phyloP scores from a whole-genome alignment of 92 coral and sea anemone species.

The Anthopleura xanthogrammica region DNA sequence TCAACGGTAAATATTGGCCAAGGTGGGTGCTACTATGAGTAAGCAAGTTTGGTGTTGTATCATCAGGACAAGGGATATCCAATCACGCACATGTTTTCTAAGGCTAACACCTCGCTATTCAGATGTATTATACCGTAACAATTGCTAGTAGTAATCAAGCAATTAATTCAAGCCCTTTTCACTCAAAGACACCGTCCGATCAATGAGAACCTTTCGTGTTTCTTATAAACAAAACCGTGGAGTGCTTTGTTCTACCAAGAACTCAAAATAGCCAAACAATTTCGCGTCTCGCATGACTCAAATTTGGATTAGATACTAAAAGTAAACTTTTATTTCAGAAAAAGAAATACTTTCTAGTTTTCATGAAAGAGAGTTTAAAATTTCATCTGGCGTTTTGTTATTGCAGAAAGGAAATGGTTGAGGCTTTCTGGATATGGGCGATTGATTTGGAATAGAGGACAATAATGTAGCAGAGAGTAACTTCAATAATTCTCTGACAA shows the following conservation, averaged over 20 bases:
- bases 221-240: constrained; percentile 20
- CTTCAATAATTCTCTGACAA: constrained; percentile 53
- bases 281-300: constrained; percentile 6
- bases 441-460: constrained; percentile 29
- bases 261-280: constrained; percentile 21
- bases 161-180: constrained; percentile 22
- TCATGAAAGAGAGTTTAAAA: background rate
- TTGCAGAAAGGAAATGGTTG: constrained; percentile 16
- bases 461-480: constrained; percentile 3
- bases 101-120: constrained; percentile 10
- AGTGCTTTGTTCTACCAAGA: constrained; percentile 23
- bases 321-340: background rate
- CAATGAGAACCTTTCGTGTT: constrained; percentile 23
- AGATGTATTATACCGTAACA: constrained; percentile 18
- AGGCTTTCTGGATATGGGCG: constrained; percentile 24
- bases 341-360: background rate
- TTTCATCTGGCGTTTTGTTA: background rate
- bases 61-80: background rate
- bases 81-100: constrained; percentile 9
- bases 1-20: constrained; percentile 31
- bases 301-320: background rate
- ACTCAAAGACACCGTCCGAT: constrained; percentile 22
- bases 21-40: constrained; percentile 33
- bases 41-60: constrained; percentile 6
- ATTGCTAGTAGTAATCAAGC: constrained; percentile 11